Evolutionary conservation across 2,113 vertebrate species (phyloP).

Genomic region (Ammodytes dubius): DNA sequence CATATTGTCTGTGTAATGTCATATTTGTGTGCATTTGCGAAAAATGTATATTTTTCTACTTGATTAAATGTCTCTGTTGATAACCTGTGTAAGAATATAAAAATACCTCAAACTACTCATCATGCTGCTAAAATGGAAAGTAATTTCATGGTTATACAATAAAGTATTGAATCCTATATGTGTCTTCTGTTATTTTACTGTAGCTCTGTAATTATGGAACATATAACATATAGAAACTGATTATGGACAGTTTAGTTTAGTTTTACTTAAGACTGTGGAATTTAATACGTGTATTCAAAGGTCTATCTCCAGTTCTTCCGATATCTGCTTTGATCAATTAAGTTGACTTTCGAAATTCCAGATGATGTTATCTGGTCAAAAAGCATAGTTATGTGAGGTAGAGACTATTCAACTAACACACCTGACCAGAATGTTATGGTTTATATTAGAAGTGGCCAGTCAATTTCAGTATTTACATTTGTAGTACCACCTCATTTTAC

Average conservation of each 20-base stretch:
- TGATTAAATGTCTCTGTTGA: conserved; percentile 29
- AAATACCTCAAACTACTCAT: conserved; percentile 72
- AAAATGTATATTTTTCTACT: conserved; percentile 52
- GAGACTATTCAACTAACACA: accelerated
- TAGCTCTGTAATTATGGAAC: neutral
- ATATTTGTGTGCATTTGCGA: conserved; percentile 36
- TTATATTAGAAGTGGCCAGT: neutral
- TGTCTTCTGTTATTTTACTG: conserved; percentile 17
- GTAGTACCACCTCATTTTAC: neutral
- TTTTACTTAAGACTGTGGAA: neutral
- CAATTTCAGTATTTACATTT: neutral
- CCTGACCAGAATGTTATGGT: neutral
- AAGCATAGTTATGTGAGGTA: neutral
- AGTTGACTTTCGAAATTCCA: neutral
- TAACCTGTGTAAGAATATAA: conserved; percentile 60
- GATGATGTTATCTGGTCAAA: conserved; percentile 1
- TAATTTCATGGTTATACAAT: conserved; percentile 51
- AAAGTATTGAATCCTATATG: conserved; percentile 26
- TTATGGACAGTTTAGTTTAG: neutral
- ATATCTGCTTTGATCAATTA: neutral
- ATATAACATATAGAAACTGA: neutral
- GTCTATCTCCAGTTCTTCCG: neutral
- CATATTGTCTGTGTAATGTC: conserved; percentile 39
- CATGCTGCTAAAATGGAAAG: conserved; percentile 69
- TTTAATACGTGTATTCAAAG: neutral